Base-by-base conservation (phyloP, 2,888 invertebrate species). In the Lamellibrachia satsuma region DNA sequence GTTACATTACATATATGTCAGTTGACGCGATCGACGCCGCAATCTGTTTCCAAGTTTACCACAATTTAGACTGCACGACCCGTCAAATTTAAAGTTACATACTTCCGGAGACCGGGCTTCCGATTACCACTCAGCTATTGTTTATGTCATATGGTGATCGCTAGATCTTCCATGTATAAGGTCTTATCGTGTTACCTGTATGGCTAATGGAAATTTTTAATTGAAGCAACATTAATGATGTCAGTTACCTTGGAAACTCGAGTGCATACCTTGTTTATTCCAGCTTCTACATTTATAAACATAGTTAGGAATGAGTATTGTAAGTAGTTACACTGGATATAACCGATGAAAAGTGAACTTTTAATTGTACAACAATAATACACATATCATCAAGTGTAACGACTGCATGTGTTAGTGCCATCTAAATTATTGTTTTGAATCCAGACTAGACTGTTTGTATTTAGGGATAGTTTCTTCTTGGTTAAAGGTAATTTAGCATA, bases 251-350 rank as follows among this genome's bases (percentile, higher is more conserved):
- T 75, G 75, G 75, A 75, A 75, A 75, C 75, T 75, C 75, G n/a
- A 75, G 75, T 75, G 75, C 75, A 75, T n/a, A 75, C 15, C 75
- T 75, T 75, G 75, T 75, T 75, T 75, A 75, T 75, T 75, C 75
- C 75, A 75, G 4, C 15, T 75, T 11, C n/a, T 55, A 55, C 55
- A 55, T 55, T 55, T 55, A 55, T 55, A 55, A 55, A 55, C 55
- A 55, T 55, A 55, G 55, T 75, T 22, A n/a, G 22, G 75, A 55
- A 55, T 55, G 7, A 9, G 0, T n/a, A 75, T n/a, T 75, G 75
- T 22, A 22, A 75, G 6, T 15, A 75, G 6, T 55, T 2, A 9
- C 9, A 55, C 55, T 55, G 55, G 9, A 75, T 75, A 75, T 75
- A 75, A 75, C 15, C n/a, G 55, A 55, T 9, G 9, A 9, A 7